Conservation (phyloP, 2,113 vertebrate species). For the Eretmochelys imbricata region DNA sequence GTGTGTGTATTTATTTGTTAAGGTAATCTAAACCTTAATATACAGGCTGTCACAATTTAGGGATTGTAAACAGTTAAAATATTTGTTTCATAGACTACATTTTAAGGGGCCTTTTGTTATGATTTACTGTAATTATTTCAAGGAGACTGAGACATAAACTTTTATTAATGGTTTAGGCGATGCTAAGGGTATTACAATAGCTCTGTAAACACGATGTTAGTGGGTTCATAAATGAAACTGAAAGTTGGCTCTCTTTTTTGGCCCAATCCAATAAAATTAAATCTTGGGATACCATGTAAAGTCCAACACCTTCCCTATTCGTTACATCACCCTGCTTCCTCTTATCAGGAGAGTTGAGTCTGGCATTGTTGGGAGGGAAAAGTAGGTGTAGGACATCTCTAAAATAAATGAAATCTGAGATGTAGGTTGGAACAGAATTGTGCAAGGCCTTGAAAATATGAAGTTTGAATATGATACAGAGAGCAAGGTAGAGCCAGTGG, state of each 20-base stretch:
- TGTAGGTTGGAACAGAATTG: neutral
- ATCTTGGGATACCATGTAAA: neutral
- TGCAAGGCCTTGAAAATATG: neutral
- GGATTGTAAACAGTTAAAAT: neutral
- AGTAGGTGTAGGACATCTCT: neutral
- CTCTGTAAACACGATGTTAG: too few species aligned
- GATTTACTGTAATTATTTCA: neutral
- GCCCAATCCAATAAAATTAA: neutral
- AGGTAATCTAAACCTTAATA: too few species aligned
- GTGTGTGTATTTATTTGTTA: too few species aligned
- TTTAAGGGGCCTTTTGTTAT: neutral
- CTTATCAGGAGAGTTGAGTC: neutral
- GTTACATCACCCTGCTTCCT: neutral
- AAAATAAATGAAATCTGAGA: neutral
- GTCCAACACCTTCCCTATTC: neutral
- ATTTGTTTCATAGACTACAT: neutral
- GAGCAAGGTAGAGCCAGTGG: too few species aligned
- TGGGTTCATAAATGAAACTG: neutral
- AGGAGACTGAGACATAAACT: neutral
- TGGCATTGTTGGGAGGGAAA: neutral
- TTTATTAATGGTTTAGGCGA: neutral
- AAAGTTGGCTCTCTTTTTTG: neutral
- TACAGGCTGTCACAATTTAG: too few species aligned
- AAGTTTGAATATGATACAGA: neutral
- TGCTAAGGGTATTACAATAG: neutral